A percentile compares a stretch with the other conserved stretches of the same genome.
These are phyloP conservation scores for Etia nguti DNA, from an alignment of 2,113 vertebrate species.

Conservation along the genomic window DNA sequence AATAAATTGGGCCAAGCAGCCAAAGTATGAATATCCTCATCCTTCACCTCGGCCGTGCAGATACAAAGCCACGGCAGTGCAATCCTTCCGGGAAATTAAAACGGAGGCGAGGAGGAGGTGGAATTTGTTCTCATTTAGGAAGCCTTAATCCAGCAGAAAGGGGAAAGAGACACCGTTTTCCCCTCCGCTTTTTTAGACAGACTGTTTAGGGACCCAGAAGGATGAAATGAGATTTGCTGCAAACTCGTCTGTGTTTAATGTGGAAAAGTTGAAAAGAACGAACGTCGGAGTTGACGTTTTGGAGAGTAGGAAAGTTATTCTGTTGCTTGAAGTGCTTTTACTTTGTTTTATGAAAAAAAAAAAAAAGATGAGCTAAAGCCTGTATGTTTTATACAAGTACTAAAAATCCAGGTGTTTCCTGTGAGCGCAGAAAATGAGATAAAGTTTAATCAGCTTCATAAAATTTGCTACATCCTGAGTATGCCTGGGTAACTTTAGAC, in stretches of 20 bases:
- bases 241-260: neutral
- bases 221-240: constrained; percentile 42
- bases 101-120: constrained; percentile 30
- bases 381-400: neutral
- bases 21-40: constrained; percentile 32
- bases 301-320: neutral
- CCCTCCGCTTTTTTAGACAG: neutral
- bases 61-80: constrained; percentile 12
- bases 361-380: neutral
- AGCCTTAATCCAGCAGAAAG: constrained; percentile 43
- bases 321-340: neutral
- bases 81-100: constrained; percentile 67
- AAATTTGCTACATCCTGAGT: neutral
- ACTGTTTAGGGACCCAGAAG: constrained; percentile 20
- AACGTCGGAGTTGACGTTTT: neutral
- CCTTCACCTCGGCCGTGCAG: constrained; percentile 42
- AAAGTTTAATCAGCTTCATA: neutral
- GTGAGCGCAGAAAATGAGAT: neutral
- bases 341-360: neutral
- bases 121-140: constrained; percentile 62
- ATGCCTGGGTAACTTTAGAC: neutral
- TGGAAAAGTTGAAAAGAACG: neutral
- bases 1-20: constrained; percentile 46
- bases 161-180: neutral
- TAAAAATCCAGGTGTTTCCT: neutral